Evolutionary conservation across 2,113 vertebrate genomes (phyloP).

Genomic region (human (Homo sapiens)): DNA sequence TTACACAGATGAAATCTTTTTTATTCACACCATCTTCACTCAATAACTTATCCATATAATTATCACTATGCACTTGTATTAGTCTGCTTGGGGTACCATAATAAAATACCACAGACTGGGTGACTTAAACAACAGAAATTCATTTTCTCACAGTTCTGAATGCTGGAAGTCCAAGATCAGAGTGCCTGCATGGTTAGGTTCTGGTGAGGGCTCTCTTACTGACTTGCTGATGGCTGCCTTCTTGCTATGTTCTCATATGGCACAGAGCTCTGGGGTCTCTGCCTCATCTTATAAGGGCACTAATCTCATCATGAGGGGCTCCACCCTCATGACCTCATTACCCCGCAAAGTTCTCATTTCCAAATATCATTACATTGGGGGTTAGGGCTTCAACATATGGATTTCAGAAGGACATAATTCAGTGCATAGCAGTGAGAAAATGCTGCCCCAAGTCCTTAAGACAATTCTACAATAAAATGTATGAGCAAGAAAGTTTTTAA

Average conservation of each 20-base stretch:
- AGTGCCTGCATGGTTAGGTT: background rate
- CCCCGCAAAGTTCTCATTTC: background rate
- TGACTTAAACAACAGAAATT: background rate
- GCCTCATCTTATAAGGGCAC: background rate
- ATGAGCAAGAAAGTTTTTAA: background rate
- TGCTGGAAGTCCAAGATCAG: background rate
- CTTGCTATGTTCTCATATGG: background rate
- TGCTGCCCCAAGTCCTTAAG: background rate
- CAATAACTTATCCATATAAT: background rate
- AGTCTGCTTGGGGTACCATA: background rate
- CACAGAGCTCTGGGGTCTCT: background rate
- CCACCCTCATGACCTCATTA: background rate
- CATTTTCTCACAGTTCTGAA: background rate
- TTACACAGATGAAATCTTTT: background rate
- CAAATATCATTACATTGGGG: background rate
- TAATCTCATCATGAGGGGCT: background rate
- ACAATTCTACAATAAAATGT: background rate
- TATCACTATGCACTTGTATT: background rate
- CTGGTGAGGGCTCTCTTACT: background rate
- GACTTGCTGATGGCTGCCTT: background rate
- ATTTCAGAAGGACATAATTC: background rate
- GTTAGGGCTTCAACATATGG: background rate
- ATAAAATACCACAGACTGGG: background rate
- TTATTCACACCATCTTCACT: background rate
- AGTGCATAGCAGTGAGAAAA: background rate